Conservation (phyloP, 2,797 vertebrate species). For the Pristis pectinata region DNA sequence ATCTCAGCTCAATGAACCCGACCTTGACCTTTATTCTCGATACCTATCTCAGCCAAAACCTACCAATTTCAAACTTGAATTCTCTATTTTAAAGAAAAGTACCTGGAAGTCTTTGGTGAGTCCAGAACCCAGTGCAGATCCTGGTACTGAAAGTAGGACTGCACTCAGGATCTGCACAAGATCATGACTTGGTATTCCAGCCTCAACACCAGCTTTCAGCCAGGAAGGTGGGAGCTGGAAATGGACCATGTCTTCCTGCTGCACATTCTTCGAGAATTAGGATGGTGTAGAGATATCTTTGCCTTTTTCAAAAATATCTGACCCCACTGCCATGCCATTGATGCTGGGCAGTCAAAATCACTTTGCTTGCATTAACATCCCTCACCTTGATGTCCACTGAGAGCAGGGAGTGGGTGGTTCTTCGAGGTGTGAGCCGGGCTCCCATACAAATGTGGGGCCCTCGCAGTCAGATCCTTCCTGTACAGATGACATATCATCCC, state of each 20-base stretch:
- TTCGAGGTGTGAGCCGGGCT: too few relatives aligned
- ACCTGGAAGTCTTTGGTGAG: too few relatives aligned
- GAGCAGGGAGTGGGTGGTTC: not conserved
- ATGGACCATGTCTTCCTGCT: not conserved
- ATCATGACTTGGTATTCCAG: not conserved
- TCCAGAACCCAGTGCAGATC: not conserved
- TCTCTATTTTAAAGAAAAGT: not conserved
- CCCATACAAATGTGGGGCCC: too few relatives aligned
- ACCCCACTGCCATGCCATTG: not conserved
- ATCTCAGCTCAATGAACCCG: not conserved
- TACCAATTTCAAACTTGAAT: not conserved
- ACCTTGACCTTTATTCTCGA: not conserved
- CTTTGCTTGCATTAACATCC: not conserved
- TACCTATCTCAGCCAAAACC: not conserved
- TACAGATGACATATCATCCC: too few relatives aligned
- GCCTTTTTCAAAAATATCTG: not conserved
- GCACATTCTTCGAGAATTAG: not conserved
- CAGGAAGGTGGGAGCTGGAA: not conserved
- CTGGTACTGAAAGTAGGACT: not conserved
- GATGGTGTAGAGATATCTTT: not conserved
- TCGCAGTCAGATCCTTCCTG: too few relatives aligned
- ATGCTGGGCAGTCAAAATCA: not conserved
- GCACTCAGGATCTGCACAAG: not conserved
- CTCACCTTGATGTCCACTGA: not conserved
- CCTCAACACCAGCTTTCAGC: not conserved